Base-by-base conservation (phyloP, 2,888 invertebrate species). In the Parnassius smintheus region DNA sequence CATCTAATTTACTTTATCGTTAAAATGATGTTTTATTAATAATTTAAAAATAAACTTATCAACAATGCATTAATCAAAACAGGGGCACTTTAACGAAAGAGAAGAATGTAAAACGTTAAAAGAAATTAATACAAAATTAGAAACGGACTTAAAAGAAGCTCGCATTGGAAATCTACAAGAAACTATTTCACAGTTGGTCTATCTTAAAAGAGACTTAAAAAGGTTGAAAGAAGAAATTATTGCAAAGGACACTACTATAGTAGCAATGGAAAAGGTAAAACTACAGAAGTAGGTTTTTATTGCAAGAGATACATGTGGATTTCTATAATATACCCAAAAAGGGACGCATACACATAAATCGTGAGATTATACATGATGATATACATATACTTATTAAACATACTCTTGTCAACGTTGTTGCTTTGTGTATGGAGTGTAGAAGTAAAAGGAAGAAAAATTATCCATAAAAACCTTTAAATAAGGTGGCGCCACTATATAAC, bases 81-180 rank as follows among this genome's bases (percentile, higher is more conserved):
- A 91, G 90, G 84, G 83, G 61, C 86, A 77, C 66, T 58, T 69
- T 44, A 85, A 80, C 48, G 83, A 84, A 72, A 85, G 73, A 68
- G 84, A 88, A 59, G 88, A 90, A 66, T 80, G 76, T 61, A 85
- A 77, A 65, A 83, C 73, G 66, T 65, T 87, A 66, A 78, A 78
- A 25, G 88, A 89, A 70, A 70, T 73, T 18, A 88, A 88, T 68
- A 62, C 70, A 12, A 89, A 82, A 72, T 71, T 91, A 62, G 83
- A 86, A 74, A 61, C 78, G 7, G 89, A 91, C 70, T 66, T 92
- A 49, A 82, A 79, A 71, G 85, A 88, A 73, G 69, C 81, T 1
- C 79, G 82, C 9, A 88, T 91, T 48, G 86, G 76, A 10, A 88
- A 85, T 65, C 76, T 91, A 1, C 91, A 91, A 68, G 88, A 91